phyloP scores from a whole-genome alignment of 2,888 invertebrate genomes.

The Caenorhabditis sp. region DNA sequence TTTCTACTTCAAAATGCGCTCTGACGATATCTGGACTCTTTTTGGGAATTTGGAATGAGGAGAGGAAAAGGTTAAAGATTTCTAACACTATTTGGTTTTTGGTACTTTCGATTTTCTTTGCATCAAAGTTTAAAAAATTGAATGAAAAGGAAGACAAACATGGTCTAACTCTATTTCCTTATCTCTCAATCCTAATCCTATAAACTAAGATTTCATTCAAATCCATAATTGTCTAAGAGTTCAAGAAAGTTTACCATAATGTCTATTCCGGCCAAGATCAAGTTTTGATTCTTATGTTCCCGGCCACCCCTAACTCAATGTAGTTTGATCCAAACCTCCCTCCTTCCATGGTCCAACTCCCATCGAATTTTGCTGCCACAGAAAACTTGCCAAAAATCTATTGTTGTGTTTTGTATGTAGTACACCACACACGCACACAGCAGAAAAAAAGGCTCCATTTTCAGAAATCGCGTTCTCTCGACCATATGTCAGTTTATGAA shows the following conservation, averaged over 20 bases:
- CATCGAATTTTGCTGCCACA: background rate
- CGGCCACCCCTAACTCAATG: background rate
- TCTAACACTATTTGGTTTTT: constrained; percentile 3
- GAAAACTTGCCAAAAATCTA: background rate
- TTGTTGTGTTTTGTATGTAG: constrained; percentile 27
- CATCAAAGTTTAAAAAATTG: background rate
- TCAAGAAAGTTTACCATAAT: no score
- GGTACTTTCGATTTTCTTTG: background rate
- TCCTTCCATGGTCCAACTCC: background rate
- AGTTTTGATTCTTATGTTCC: background rate
- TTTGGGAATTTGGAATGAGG: constrained; percentile 7
- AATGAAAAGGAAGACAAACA: background rate
- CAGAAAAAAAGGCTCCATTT: background rate
- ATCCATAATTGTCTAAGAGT: background rate
- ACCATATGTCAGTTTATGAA: constrained; percentile 54
- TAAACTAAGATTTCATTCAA: background rate
- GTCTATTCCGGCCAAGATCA: no score
- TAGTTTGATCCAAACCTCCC: background rate
- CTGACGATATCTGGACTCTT: constrained; percentile 10
- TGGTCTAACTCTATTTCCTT: background rate
- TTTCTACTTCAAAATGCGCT: background rate
- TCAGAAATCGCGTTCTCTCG: constrained; percentile 17
- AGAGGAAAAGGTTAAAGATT: background rate
- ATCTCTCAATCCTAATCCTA: background rate
- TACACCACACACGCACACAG: background rate